Conservation (phyloP, 2,888 invertebrate species). For the Ypsolopha sequella region DNA sequence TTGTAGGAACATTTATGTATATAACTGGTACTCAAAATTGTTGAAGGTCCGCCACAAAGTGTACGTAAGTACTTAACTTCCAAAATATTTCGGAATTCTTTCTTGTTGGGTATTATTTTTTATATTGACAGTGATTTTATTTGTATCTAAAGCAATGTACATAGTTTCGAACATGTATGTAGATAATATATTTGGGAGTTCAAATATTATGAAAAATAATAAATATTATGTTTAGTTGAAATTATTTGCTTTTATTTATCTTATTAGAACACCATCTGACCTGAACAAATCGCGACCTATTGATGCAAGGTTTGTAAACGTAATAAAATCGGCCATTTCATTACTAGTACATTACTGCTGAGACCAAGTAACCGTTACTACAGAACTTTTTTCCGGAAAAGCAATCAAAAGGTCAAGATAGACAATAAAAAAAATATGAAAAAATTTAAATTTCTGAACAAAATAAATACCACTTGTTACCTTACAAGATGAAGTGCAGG, state of each 20-base stretch:
- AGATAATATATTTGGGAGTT: constrained; percentile 54
- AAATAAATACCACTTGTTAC: no score
- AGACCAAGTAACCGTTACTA: no score
- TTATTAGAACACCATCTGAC: no score
- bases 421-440: no score
- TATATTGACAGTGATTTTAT: constrained; percentile 59
- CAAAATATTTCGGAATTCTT: constrained; percentile 38
- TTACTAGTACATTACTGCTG: no score
- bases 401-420: no score
- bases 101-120: constrained; percentile 52
- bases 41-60: constrained; percentile 28
- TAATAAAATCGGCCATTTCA: no score
- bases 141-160: constrained; percentile 57
- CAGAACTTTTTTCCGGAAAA: no score
- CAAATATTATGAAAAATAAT: constrained; percentile 65
- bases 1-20: background rate
- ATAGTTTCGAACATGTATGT: constrained; percentile 60
- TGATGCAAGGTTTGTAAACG: no score
- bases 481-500: no score
- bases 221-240: constrained; percentile 67
- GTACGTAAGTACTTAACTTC: constrained; percentile 49
- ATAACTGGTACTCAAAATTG: constrained; percentile 13
- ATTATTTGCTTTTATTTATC: background rate
- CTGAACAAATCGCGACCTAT: no score
- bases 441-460: no score